Base-by-base conservation (phyloP, 2,113 vertebrate genomes). In the Apodemus sylvaticus region DNA sequence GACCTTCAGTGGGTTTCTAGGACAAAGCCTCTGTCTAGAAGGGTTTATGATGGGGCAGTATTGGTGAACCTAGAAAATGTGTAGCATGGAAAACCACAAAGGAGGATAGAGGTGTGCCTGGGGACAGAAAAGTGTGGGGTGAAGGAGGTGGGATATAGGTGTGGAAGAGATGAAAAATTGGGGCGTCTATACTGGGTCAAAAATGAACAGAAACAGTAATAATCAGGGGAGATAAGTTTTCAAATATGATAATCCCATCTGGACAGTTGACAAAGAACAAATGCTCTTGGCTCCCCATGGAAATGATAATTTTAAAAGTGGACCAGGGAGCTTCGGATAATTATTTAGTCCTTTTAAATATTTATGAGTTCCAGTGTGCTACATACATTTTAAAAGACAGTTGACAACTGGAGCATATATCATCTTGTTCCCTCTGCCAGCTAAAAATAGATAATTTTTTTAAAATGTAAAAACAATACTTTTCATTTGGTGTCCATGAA, bases 261-360 rank as follows among this genome's bases (percentile, higher is more conserved):
- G 96, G 98, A 94, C 91, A 89, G 94, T 97, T 98, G 95, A 98
- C 98, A 97, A 97, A 97, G 97, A 98, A 97, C 96, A 98, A 98
- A 98, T 98, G 93, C 96, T 98, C 97, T 86, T 71, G 81, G 94
- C 91, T 98, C 98, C 98, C 98, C 9, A 42, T 86, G 96, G 98
- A 98, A 98, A 98, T 98, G 98, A 98, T 98, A 97, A 98, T 98
- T 97, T 97, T 82, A 86, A 98, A 98, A 96, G 95, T 94, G 97
- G 97, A 96, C 97, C 96, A 86, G 96, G 88, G 89, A 98, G 93
- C 95, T 94, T 97, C 88, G 97, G 97, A 98, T 98, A 98, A 99
- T 98, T 98, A 98, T 98, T 99, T 98, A 98, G 97, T 97, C 79
- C 96, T 98, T 94, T 98, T 98, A 98, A 98, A 99, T 99, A 99